Evolutionary conservation across 2,113 vertebrate species (phyloP).

Genomic region (Sphyrna mokarran): DNA sequence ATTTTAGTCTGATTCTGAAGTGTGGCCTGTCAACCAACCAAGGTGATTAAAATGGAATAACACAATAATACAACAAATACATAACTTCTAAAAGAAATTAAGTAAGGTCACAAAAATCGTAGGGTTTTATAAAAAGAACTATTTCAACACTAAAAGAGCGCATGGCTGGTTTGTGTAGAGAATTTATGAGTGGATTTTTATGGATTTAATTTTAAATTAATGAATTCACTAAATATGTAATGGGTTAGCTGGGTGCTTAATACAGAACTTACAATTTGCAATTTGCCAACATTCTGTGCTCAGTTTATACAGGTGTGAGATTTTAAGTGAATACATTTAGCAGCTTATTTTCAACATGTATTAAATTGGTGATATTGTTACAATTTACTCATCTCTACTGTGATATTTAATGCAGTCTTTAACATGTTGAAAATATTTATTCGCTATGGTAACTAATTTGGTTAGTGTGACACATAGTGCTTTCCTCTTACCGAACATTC

Average conservation of each 20-base stretch:
- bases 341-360: neutral
- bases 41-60: neutral
- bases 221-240: neutral
- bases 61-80: neutral
- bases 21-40: neutral
- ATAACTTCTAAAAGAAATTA: neutral
- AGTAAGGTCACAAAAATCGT: neutral
- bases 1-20: neutral
- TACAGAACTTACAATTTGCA: neutral
- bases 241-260: neutral
- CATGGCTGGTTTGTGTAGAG: neutral
- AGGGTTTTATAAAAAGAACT: neutral
- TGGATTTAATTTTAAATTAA: neutral
- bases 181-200: conserved; percentile 10
- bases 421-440: neutral
- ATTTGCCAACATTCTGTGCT: neutral
- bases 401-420: neutral
- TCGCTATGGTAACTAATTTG: neutral
- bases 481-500: neutral
- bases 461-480: neutral
- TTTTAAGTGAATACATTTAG: neutral
- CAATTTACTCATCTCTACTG: neutral
- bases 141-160: neutral
- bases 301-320: neutral
- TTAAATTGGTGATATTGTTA: neutral